Evolutionary conservation across 2,797 vertebrate species (phyloP), one percentile per base, ranked within the genome.

Genomic region (Brotula barbata): DNA sequence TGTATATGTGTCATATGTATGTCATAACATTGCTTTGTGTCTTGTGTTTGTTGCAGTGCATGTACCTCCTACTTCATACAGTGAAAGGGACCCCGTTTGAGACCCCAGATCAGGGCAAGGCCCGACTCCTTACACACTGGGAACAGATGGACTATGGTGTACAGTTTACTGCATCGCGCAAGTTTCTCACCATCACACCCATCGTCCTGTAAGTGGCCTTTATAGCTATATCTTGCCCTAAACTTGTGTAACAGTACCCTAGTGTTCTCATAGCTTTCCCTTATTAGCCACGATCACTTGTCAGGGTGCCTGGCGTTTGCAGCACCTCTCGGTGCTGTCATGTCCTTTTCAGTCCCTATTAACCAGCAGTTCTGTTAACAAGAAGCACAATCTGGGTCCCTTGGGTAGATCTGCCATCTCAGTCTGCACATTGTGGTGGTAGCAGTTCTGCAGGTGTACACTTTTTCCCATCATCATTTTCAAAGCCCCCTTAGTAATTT

Each of bases 71-170:
- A 43, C 92, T 98, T 3, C 96, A 98, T 79, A 96, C 95, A 0
- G 96, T 98, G 77, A 98, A 98, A 75, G 96, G 96, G 63, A 98
- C 96, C 0, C 96, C 96, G 0, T 98, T 98, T 0, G 95, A 98
- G 92, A 98, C 96, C 0, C 96, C 95, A 0, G 96, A 98, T 77
- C 96, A 98, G 87, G 96, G 96, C 65, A 98, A 97, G 77, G 95
- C 95, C 0, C 93, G 96, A 73, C 89, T 98, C 78, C 93, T 98
- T 0, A 98, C 96, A 0, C 93, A 98, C 90, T 98, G 96, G 96
- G 96, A 98, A 89, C 96, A 98, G 92, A 98, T 98, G 95, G 96
- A 98, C 86, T 97, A 98, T 0, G 96, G 96, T 0, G 93, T 98
- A 4, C 96, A 98, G 92, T 97, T 98, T 64, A 98, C 96, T 0